A percentile compares a stretch with the other conserved stretches of the same genome.
Evolutionary conservation across 2,888 invertebrate species (phyloP).

Genomic region (Monochamus alternatus): DNA sequence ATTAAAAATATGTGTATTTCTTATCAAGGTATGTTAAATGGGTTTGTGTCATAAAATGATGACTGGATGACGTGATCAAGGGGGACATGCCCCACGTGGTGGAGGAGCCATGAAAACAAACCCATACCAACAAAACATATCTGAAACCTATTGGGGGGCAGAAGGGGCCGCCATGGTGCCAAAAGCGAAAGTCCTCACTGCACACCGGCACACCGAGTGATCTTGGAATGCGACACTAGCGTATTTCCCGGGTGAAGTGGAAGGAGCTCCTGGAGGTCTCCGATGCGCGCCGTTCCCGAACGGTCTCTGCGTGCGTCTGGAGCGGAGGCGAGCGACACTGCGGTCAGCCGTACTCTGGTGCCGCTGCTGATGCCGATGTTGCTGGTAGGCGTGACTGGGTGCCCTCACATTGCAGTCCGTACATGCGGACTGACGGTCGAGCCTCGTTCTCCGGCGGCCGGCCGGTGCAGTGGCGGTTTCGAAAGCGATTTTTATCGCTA

Average conservation of each 20-base stretch:
- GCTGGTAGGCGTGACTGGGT: conserved; percentile 56
- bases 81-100: conserved; percentile 19
- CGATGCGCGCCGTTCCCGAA: conserved; percentile 56
- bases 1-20: no score
- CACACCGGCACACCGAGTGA: conserved; percentile 30
- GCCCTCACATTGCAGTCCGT: conserved; percentile 53
- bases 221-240: conserved; percentile 52
- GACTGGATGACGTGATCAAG: background rate
- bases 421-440: conserved; percentile 50
- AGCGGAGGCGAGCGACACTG: conserved; percentile 42
- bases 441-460: conserved; percentile 2
- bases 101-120: conserved; percentile 2
- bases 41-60: background rate
- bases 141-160: conserved; percentile 14
- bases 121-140: conserved; percentile 48
- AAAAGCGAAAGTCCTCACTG: conserved; percentile 11
- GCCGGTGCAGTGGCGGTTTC: background rate
- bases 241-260: conserved; percentile 61
- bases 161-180: conserved; percentile 12
- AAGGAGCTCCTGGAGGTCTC: conserved; percentile 58
- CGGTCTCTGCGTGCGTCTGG: conserved; percentile 25
- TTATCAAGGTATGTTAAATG: no score
- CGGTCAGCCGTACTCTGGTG: conserved; percentile 50
- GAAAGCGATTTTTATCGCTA: no score
- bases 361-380: conserved; percentile 46